These are phyloP conservation scores for Lissocephala sabroskyi DNA, from an alignment of 2,888 invertebrate species.

Conservation along the genomic window DNA sequence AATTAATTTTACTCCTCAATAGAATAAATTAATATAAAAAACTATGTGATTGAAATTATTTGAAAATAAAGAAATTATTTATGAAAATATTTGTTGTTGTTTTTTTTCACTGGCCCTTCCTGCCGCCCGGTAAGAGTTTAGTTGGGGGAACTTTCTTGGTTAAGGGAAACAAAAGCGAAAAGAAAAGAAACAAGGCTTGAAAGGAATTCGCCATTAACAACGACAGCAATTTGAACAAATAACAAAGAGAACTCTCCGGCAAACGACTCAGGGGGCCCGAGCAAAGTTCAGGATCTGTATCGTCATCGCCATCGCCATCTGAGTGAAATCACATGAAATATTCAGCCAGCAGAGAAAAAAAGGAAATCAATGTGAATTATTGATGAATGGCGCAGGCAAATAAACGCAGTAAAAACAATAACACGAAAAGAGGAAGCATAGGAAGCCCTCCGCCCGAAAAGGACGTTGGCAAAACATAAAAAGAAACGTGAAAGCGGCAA, in stretches of 20 bases:
- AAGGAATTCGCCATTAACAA: constrained; percentile 22
- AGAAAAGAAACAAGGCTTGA: not conserved
- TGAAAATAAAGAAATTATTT: too few relatives aligned
- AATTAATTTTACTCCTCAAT: too few relatives aligned
- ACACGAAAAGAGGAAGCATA: too few relatives aligned
- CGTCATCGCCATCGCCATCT: constrained; percentile 18
- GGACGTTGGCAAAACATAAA: not conserved
- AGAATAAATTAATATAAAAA: too few relatives aligned
- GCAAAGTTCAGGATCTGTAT: not conserved
- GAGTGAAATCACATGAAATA: constrained; percentile 16
- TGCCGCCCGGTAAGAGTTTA: too few relatives aligned
- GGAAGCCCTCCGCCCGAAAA: too few relatives aligned
- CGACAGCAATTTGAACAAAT: constrained; percentile 10
- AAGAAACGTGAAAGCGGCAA: not conserved
- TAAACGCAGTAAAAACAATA: constrained; percentile 10
- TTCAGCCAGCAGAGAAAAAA: constrained; percentile 13
- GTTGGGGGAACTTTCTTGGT: too few relatives aligned
- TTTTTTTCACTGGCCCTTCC: not conserved
- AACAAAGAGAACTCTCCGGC: not conserved
- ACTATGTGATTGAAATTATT: too few relatives aligned
- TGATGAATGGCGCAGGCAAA: constrained; percentile 51
- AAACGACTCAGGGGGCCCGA: not conserved
- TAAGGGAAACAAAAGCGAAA: not conserved
- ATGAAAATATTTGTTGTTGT: too few relatives aligned
- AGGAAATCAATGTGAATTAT: constrained; percentile 63